These are phyloP conservation scores for Bombus difficillimus DNA, from an alignment of 1,140 invertebrate genomes.

Conservation along the genomic window DNA sequence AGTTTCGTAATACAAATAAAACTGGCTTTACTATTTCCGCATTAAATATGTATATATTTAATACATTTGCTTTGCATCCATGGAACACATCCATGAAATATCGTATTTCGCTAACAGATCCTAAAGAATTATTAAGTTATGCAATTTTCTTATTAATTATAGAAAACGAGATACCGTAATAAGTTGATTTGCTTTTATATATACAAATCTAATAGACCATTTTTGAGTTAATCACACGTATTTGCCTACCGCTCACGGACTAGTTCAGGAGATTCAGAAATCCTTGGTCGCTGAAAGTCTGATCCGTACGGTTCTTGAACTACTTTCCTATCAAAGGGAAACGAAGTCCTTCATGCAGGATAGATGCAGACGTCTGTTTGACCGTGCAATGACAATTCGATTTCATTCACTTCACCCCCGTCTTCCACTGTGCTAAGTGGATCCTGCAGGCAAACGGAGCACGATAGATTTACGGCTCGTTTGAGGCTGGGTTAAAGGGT, in stretches of 20 bases:
- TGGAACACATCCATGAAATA: no score
- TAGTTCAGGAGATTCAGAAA: background rate
- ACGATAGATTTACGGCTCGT: slow-evolving; percentile 32
- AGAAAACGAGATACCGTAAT: no score
- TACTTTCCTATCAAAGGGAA: slow-evolving; percentile 44
- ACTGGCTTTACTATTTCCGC: no score
- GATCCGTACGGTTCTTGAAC: slow-evolving; percentile 25
- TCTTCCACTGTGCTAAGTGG: slow-evolving; percentile 29
- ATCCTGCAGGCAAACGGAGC: slow-evolving; percentile 44
- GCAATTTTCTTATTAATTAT: no score
- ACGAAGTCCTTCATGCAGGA: background rate
- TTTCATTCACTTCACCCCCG: slow-evolving; percentile 32
- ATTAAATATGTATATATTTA: no score
- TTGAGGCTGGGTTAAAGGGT: slow-evolving; percentile 36
- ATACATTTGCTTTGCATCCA: no score
- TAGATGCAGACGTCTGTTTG: slow-evolving; percentile 39
- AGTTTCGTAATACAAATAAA: no score
- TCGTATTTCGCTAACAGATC: no score
- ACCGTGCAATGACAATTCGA: slow-evolving; percentile 53
- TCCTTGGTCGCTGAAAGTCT: background rate
- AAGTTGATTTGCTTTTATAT: no score
- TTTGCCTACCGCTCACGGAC: background rate
- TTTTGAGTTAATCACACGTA: background rate
- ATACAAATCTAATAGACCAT: no score
- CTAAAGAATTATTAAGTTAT: no score